phyloP scores from a whole-genome alignment of 2,113 vertebrate species.

The Aplodontia rufa region DNA sequence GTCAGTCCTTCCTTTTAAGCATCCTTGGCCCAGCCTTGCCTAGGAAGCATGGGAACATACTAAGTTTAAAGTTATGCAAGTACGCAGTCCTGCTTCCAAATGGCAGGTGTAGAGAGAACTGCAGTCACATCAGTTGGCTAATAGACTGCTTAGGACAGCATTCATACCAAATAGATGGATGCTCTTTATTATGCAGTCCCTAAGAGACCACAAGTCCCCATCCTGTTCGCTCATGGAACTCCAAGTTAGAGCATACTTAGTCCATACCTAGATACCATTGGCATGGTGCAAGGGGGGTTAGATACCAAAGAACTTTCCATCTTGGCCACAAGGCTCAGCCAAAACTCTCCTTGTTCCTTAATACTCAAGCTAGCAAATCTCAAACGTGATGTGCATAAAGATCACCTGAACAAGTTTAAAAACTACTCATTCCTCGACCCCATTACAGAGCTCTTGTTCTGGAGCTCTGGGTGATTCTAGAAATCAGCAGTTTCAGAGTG shows the following conservation, averaged over 20 bases:
- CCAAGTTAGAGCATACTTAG: neutral
- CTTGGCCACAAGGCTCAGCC: neutral
- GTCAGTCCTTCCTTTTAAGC: neutral
- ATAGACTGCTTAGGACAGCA: neutral
- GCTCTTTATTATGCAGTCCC: neutral
- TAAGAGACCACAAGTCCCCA: neutral
- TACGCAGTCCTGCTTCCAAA: neutral
- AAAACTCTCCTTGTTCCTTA: neutral
- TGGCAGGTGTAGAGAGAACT: neutral
- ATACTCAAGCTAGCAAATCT: neutral
- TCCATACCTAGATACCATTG: neutral
- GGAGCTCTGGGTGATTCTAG: neutral
- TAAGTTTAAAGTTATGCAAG: neutral
- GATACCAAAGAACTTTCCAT: neutral
- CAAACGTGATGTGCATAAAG: neutral
- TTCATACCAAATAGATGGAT: neutral
- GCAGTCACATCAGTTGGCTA: neutral
- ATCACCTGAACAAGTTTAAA: neutral
- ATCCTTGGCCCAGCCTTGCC: neutral
- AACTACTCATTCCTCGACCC: neutral
- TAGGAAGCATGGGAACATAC: neutral
- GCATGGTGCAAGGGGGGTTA: neutral
- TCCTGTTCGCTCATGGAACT: neutral
- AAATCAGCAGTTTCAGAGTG: neutral
- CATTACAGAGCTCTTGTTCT: neutral